Conservation (phyloP, 2,113 vertebrate species). For the Heterochromis multidens region DNA sequence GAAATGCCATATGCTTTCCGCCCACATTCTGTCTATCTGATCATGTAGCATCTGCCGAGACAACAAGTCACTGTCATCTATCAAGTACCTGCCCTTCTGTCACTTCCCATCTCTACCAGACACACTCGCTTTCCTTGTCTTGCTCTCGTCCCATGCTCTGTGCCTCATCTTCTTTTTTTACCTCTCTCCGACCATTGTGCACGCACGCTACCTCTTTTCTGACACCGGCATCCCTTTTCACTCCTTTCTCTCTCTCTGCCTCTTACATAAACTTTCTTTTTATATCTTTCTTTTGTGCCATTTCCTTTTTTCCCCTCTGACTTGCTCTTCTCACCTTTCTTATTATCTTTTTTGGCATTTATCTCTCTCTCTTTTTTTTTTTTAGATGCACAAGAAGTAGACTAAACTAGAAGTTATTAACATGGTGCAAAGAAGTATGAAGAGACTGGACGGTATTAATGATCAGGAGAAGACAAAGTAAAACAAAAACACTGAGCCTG, state of each 20-base stretch:
- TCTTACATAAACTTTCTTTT: not conserved
- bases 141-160: not conserved
- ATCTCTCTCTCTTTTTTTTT: not conserved
- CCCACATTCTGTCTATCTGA: slow-evolving; percentile 32
- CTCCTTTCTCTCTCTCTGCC: not conserved
- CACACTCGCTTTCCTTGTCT: not conserved
- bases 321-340: not conserved
- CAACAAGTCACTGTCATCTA: slow-evolving; percentile 34
- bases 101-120: not conserved
- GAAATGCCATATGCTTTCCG: slow-evolving; percentile 5
- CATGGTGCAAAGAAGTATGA: not conserved
- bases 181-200: not conserved
- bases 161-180: not conserved
- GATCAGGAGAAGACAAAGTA: not conserved
- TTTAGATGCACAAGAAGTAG: not conserved
- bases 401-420: not conserved
- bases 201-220: not conserved
- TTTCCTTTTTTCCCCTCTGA: not conserved
- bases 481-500: slow-evolving; percentile 8
- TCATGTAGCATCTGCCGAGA: slow-evolving; percentile 35
- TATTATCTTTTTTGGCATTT: not conserved
- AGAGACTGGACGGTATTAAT: not conserved
- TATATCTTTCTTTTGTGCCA: not conserved
- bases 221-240: not conserved
- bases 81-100: slow-evolving; percentile 24